Evolutionary conservation across 2,888 invertebrate species (phyloP).

Genomic region (Oasisia sp.): DNA sequence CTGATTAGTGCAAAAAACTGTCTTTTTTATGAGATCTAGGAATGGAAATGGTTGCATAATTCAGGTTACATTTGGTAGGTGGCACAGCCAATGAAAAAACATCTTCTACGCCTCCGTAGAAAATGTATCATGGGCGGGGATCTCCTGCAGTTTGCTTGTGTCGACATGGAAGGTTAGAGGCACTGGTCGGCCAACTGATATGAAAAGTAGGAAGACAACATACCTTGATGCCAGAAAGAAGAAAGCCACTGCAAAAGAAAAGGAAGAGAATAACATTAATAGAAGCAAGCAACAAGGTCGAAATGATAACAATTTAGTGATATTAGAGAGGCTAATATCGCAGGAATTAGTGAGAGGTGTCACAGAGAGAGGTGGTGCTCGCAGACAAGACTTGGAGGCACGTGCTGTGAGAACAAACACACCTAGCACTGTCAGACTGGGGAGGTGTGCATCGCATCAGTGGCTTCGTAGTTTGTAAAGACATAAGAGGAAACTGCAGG

Average conservation of each 20-base stretch:
- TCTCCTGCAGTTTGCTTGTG: too few relatives aligned
- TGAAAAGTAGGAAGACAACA: background rate
- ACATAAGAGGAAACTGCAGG: background rate
- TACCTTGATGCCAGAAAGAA: slow-evolving; percentile 17
- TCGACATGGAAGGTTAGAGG: background rate
- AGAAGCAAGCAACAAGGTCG: slow-evolving; percentile 3
- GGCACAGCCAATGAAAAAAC: too few relatives aligned
- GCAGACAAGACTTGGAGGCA: slow-evolving; percentile 4
- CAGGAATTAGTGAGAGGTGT: slow-evolving; percentile 4
- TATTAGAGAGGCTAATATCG: slow-evolving; percentile 17
- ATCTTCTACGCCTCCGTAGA: too few relatives aligned
- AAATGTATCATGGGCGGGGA: too few relatives aligned
- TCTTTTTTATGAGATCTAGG: too few relatives aligned
- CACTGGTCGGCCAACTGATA: background rate
- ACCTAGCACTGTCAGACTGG: background rate
- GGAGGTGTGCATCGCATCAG: background rate
- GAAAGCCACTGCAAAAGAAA: slow-evolving; percentile 17
- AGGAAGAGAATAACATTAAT: slow-evolving; percentile 11
- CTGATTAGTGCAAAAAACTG: too few relatives aligned
- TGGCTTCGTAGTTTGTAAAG: background rate
- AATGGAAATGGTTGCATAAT: too few relatives aligned
- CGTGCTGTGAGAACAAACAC: background rate
- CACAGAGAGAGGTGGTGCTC: background rate
- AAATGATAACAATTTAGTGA: slow-evolving; percentile 13
- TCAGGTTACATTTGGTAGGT: too few relatives aligned